Percentiles rank a stretch among this genome's conserved stretches.
These are phyloP conservation scores for Stegodyphus dumicola DNA, from an alignment of 1,140 invertebrate species.

Conservation along the genomic window DNA sequence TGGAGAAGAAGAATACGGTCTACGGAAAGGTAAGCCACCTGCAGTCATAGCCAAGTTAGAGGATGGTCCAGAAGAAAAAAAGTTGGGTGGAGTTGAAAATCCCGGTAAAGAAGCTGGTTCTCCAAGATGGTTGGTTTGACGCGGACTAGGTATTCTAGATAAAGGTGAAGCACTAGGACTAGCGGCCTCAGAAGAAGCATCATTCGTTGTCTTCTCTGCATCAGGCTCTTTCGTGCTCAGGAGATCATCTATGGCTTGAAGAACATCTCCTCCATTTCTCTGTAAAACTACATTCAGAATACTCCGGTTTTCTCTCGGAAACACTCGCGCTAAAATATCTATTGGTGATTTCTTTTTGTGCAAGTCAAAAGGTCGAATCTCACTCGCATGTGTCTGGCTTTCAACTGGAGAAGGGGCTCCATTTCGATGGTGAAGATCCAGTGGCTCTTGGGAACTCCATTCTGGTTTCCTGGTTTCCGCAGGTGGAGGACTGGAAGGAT, in stretches of 20 bases:
- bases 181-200: slow-evolving; percentile 37
- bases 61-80: slow-evolving; percentile 6
- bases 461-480: slow-evolving; percentile 15
- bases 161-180: slow-evolving; percentile 12
- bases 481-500: slow-evolving; percentile 10
- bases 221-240: slow-evolving; percentile 44
- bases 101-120: background rate
- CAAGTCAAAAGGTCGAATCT: slow-evolving; percentile 34
- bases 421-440: slow-evolving; percentile 45
- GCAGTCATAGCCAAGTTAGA: slow-evolving; percentile 16
- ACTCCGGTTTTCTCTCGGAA: slow-evolving; percentile 83
- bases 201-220: slow-evolving; percentile 12
- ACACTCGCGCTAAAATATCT: slow-evolving; percentile 82
- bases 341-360: slow-evolving; percentile 71
- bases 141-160: slow-evolving; percentile 21
- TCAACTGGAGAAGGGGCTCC: slow-evolving; percentile 18
- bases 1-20: slow-evolving; percentile 31
- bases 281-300: slow-evolving; percentile 85
- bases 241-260: slow-evolving; percentile 83
- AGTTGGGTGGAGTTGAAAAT: slow-evolving; percentile 31
- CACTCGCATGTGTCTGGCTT: background rate
- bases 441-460: slow-evolving; percentile 36
- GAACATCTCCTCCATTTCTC: slow-evolving; percentile 81
- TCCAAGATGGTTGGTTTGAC: background rate
- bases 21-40: slow-evolving; percentile 34